These are phyloP conservation scores for Tinea semifulvella DNA, from an alignment of 2,888 invertebrate genomes.

Conservation along the genomic window DNA sequence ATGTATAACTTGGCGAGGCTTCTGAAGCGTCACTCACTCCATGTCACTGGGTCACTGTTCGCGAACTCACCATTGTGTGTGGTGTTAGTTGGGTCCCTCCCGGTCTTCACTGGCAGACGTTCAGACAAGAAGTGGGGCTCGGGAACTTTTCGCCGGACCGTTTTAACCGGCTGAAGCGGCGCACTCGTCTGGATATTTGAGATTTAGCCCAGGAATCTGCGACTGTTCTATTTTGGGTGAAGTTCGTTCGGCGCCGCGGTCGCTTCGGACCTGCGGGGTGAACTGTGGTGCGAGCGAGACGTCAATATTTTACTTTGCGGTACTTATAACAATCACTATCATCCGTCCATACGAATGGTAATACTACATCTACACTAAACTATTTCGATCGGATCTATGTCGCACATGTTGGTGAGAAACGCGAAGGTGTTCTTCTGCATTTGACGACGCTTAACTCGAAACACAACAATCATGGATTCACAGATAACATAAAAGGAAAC, in stretches of 20 bases:
- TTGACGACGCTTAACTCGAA: background rate
- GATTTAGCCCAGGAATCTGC: slow-evolving; percentile 69
- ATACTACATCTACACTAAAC: slow-evolving; percentile 62
- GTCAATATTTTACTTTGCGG: slow-evolving; percentile 32
- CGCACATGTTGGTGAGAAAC: slow-evolving; percentile 25
- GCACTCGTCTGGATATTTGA: slow-evolving; percentile 71
- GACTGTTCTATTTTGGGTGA: slow-evolving; percentile 62
- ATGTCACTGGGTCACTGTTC: slow-evolving; percentile 57
- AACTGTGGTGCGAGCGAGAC: slow-evolving; percentile 40
- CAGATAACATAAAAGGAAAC: too few relatives aligned
- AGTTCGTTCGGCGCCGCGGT: slow-evolving; percentile 42
- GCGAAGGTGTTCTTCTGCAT: slow-evolving; percentile 32
- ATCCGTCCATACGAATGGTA: slow-evolving; percentile 46
- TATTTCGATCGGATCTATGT: slow-evolving; percentile 57
- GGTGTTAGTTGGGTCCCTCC: slow-evolving; percentile 70
- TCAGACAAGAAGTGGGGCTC: slow-evolving; percentile 82
- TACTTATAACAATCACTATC: slow-evolving; percentile 30
- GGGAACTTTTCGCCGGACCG: slow-evolving; percentile 71
- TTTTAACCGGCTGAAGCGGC: slow-evolving; percentile 82
- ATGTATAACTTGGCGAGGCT: too few relatives aligned
- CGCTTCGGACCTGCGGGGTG: slow-evolving; percentile 31
- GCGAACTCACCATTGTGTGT: slow-evolving; percentile 74
- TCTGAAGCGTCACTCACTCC: too few relatives aligned
- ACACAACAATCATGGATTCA: too few relatives aligned
- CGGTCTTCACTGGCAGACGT: slow-evolving; percentile 78